Conservation (phyloP, 2,888 invertebrate species). For the Hydriomena furcata region DNA sequence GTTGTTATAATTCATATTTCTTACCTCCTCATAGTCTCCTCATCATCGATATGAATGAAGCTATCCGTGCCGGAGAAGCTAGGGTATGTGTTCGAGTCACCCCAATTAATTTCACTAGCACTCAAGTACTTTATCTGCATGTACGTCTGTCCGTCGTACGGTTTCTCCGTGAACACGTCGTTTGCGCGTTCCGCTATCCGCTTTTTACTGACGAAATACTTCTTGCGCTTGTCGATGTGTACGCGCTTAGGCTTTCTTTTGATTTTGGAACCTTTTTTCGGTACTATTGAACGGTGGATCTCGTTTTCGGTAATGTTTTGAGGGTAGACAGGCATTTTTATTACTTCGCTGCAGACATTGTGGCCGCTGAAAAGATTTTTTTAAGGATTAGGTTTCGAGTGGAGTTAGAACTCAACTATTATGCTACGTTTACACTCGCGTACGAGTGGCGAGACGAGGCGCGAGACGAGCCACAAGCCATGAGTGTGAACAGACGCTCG, state of each 20-base stretch:
- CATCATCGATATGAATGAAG: conserved; percentile 94
- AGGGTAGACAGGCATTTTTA: conserved; percentile 53
- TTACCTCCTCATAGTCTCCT: conserved; percentile 92
- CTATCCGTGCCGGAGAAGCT: conserved; percentile 93
- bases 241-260: conserved; percentile 62
- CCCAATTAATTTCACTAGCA: conserved; percentile 71
- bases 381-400: too few relatives aligned
- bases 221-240: conserved; percentile 61
- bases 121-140: conserved; percentile 78
- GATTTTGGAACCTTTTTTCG: conserved; percentile 69
- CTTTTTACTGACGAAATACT: conserved; percentile 60
- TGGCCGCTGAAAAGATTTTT: conserved; percentile 58
- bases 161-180: conserved; percentile 57
- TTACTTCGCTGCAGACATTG: conserved; percentile 57
- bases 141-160: conserved; percentile 71
- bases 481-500: too few relatives aligned
- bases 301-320: conserved; percentile 59
- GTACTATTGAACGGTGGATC: conserved; percentile 64
- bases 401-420: too few relatives aligned
- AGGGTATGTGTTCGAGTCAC: conserved; percentile 81
- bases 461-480: too few relatives aligned
- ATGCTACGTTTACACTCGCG: too few relatives aligned
- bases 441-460: too few relatives aligned
- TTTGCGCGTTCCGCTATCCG: conserved; percentile 55
- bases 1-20: too few relatives aligned